phyloP scores from a whole-genome alignment of 2,888 invertebrate genomes.

The Eupeodes latifasciatus region DNA sequence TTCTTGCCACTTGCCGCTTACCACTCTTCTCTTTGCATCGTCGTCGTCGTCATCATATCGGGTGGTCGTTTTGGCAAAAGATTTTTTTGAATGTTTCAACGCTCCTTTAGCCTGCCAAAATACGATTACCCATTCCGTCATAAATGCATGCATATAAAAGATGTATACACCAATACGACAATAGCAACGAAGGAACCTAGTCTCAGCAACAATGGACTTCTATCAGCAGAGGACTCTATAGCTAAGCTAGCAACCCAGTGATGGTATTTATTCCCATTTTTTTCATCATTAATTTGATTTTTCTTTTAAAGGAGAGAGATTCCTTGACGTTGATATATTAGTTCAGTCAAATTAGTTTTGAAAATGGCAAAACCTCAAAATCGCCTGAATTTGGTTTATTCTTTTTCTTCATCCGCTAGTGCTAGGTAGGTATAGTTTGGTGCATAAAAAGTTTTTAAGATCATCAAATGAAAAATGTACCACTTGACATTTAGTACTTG shows the following conservation, averaged over 20 bases:
- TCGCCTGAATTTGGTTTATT: neutral
- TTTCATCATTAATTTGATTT: constrained; percentile 23
- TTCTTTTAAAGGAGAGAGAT: neutral
- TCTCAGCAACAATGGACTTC: constrained; percentile 31
- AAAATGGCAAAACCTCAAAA: constrained; percentile 4
- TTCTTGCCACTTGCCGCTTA: neutral
- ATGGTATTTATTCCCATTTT: constrained; percentile 12
- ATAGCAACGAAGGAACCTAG: constrained; percentile 18
- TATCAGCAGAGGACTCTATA: constrained; percentile 2
- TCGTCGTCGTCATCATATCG: neutral
- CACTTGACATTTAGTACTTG: too few relatives aligned
- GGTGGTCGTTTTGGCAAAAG: constrained; percentile 53
- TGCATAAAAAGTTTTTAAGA: too few relatives aligned
- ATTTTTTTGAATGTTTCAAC: constrained; percentile 51
- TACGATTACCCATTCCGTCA: constrained; percentile 63
- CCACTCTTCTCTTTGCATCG: neutral
- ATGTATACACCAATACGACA: neutral
- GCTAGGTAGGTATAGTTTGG: too few relatives aligned
- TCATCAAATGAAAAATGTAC: too few relatives aligned
- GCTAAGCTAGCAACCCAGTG: constrained; percentile 12
- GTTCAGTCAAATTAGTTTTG: constrained; percentile 17
- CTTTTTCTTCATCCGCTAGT: neutral
- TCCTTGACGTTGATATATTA: constrained; percentile 21
- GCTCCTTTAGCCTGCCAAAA: constrained; percentile 61
- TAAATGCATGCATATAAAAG: constrained; percentile 56